Base-by-base conservation (phyloP, 2,113 vertebrate species). In the Lonchura striata region DNA sequence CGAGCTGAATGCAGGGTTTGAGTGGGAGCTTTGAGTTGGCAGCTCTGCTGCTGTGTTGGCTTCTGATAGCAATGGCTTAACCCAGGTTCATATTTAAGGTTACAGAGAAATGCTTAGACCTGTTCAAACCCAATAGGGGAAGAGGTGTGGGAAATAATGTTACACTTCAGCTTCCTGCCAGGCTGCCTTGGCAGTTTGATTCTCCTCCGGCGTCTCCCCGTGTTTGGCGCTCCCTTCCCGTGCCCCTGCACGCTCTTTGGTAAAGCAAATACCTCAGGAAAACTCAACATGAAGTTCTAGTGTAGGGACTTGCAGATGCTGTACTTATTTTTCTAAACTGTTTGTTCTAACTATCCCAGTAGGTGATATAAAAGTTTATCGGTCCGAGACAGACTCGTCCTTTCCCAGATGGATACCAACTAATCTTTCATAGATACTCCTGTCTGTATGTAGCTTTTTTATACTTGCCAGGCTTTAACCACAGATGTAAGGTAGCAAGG, bases 221-320 rank as follows among this genome's bases (percentile, higher is more conserved):
- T 23, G 2, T 93, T 89, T 68, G 86, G 80, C 59, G 49, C 61
- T 86, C 69, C 6, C 1, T 74, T 35, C 41, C 70, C 0, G 0
- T 90, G 57, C 65, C n/a, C 68, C 68, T 4, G 4, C n/a, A 27
- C 14, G 15, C 94, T 77, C 64, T 71, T 74, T 0, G 12, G 86
- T 83, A 92, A 95, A 95, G 86, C 86, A 91, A 90, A 96, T 95
- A 97, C 92, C 96, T 98, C 97, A 97, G 97, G 97, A 97, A 97
- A 96, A 97, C 68, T 88, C 66, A 70, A 22, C 92, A 33, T 87
- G 92, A 92, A 89, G 87, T 92, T 97, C 80, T 96, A 91, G 88
- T 78, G 83, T 88, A 96, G 95, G 95, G 89, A 95, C 83, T 94
- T 90, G 87, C 84, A 94, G 86, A 96, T 95, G 68, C 82, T 93